Conservation (phyloP, 2,113 vertebrate genomes). For the Ailuropoda melanoleuca region DNA sequence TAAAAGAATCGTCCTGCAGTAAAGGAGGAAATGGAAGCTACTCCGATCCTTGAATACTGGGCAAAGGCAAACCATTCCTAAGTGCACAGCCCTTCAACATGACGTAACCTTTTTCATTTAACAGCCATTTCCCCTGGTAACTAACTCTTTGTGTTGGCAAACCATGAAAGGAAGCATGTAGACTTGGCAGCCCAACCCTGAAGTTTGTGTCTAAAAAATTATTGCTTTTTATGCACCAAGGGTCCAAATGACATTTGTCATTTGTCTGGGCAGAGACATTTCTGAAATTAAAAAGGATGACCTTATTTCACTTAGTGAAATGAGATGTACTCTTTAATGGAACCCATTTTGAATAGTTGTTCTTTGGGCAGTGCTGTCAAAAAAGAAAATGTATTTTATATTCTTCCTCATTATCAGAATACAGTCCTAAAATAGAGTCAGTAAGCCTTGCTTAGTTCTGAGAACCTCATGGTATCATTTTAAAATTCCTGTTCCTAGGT, state of each 20-base stretch:
- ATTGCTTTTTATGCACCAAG: not conserved
- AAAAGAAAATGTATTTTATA: slow-evolving; percentile 20
- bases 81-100: not conserved
- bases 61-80: not conserved
- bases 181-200: slow-evolving; percentile 38
- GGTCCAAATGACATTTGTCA: slow-evolving; percentile 45
- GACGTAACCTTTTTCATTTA: not conserved
- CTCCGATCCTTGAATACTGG: not conserved
- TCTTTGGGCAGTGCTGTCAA: not conserved
- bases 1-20: slow-evolving; percentile 10
- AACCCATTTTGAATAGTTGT: slow-evolving; percentile 7
- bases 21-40: slow-evolving; percentile 23
- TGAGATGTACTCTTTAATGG: slow-evolving; percentile 36
- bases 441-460: slow-evolving; percentile 19
- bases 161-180: not conserved
- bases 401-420: not conserved
- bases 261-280: slow-evolving; percentile 43
- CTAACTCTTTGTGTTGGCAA: not conserved
- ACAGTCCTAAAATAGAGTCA: slow-evolving; percentile 39
- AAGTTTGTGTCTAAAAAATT: slow-evolving; percentile 49
- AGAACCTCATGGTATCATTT: not conserved
- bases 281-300: slow-evolving; percentile 72
- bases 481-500: slow-evolving; percentile 27
- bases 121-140: not conserved
- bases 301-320: slow-evolving; percentile 64